These are phyloP conservation scores for Macaca nemestrina DNA, from an alignment of 2,113 vertebrate species.

Conservation along the genomic window DNA sequence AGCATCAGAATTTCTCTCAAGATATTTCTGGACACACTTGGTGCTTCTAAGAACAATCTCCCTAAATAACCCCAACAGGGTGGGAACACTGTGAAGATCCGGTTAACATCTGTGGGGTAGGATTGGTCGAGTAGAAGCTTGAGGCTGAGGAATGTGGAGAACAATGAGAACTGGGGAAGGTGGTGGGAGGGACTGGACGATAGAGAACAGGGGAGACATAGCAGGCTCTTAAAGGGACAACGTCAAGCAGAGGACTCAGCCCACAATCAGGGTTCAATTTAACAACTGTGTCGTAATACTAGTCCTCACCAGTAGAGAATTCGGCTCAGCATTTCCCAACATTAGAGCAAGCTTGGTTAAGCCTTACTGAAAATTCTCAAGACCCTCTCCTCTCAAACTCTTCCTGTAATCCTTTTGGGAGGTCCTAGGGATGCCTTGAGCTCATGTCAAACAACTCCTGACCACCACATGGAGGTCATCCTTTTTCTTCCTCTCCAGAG, in stretches of 20 bases:
- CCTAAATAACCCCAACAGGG: background rate
- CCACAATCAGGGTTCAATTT: background rate
- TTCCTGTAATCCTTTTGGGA: background rate
- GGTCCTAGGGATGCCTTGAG: background rate
- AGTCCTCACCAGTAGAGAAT: background rate
- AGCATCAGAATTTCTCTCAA: background rate
- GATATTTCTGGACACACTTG: background rate
- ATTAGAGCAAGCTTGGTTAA: background rate
- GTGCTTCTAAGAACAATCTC: background rate
- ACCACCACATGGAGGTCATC: accelerated
- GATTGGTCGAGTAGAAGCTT: background rate
- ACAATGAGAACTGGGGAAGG: background rate
- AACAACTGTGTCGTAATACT: background rate
- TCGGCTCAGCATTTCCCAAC: background rate
- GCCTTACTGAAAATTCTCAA: background rate
- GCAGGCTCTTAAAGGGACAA: background rate
- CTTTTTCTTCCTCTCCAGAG: background rate
- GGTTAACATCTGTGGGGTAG: background rate
- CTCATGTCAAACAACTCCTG: background rate
- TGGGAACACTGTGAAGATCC: background rate
- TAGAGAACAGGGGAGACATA: background rate
- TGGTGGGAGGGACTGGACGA: background rate
- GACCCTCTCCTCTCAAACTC: background rate
- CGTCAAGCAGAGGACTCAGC: background rate
- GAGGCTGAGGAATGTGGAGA: background rate